Conservation (phyloP, 2,888 invertebrate genomes). For the Acrobasis suavella region DNA sequence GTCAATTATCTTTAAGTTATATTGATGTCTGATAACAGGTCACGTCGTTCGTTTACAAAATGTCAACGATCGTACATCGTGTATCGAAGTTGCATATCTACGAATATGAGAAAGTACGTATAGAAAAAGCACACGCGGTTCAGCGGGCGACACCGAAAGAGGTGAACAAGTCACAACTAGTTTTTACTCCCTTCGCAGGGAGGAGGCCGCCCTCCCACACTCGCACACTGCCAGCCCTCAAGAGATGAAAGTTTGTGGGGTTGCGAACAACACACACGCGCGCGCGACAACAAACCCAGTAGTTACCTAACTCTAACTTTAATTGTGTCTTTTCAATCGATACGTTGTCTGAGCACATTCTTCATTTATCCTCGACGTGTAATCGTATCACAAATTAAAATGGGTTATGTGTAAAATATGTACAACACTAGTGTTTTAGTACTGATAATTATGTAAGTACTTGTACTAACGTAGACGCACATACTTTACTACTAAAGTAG, state of each 20-base stretch:
- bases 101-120: slow-evolving; percentile 38
- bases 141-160: slow-evolving; percentile 80
- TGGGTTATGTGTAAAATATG: background rate
- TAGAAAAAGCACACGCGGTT: slow-evolving; percentile 58
- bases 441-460: too few species aligned
- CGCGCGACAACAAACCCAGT: slow-evolving; percentile 75
- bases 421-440: too few species aligned
- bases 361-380: slow-evolving; percentile 45
- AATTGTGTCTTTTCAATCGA: slow-evolving; percentile 83
- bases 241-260: slow-evolving; percentile 82
- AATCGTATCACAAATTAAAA: slow-evolving; percentile 7
- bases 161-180: slow-evolving; percentile 81
- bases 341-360: slow-evolving; percentile 52
- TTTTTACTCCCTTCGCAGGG: slow-evolving; percentile 79
- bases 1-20: too few species aligned
- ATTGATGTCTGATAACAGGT: too few species aligned
- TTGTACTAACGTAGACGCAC: too few species aligned
- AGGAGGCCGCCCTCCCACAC: slow-evolving; percentile 57
- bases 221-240: slow-evolving; percentile 54
- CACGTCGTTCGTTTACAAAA: too few species aligned
- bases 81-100: background rate
- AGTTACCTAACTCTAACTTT: slow-evolving; percentile 80
- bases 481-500: too few species aligned
- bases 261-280: slow-evolving; percentile 71
- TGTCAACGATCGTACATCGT: too few species aligned